Conservation (phyloP, 1,140 invertebrate genomes). For the Ridgeia piscesae region DNA sequence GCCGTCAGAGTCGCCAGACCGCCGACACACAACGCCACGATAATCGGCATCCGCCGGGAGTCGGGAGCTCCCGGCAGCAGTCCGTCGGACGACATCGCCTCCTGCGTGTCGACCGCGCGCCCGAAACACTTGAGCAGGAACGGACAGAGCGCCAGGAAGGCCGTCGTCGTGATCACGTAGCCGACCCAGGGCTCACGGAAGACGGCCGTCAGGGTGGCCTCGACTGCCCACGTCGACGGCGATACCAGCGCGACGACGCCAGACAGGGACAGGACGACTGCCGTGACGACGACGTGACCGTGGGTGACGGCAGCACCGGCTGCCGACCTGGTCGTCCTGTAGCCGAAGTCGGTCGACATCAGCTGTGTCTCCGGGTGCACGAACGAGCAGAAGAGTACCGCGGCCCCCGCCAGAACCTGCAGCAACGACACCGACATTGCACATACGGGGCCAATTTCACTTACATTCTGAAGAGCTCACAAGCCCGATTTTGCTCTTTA, state of each 20-base stretch:
- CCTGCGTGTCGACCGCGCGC: background rate
- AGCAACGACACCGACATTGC: background rate
- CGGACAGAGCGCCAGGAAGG: background rate
- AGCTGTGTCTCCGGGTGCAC: background rate
- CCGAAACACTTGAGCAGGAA: background rate
- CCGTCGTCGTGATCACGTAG: background rate
- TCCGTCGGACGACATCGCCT: background rate
- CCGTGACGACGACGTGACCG: background rate
- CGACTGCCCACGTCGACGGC: background rate
- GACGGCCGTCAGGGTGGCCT: background rate
- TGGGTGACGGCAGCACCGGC: background rate
- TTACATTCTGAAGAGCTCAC: background rate
- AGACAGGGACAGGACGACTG: background rate
- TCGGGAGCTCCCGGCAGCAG: background rate
- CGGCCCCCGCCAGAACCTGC: background rate
- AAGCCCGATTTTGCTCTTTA: too few relatives aligned
- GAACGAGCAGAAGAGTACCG: background rate
- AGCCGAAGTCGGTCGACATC: conserved; percentile 6
- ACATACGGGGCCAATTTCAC: too few relatives aligned
- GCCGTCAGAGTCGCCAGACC: background rate
- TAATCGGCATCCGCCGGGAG: background rate
- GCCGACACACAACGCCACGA: background rate
- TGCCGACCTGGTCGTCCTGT: background rate
- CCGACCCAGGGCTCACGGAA: background rate
- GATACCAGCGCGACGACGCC: background rate